Base-by-base conservation (phyloP, 2,888 invertebrate species). In the Cryptocheilus praepositus region DNA sequence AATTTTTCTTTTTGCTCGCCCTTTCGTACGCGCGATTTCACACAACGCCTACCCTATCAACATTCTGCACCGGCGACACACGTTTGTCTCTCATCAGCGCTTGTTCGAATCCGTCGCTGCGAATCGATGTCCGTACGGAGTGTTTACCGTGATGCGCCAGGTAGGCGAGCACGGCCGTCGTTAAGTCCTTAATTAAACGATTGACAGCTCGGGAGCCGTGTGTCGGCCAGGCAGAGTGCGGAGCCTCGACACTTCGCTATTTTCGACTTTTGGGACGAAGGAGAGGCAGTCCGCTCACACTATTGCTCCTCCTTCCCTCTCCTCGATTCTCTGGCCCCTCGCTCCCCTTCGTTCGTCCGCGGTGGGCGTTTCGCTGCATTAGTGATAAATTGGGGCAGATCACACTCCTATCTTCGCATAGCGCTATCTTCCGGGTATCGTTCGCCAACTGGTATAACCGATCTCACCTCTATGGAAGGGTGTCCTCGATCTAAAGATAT, bases 351-450 rank as follows among this genome's bases (percentile, higher is more conserved):
- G 5, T 49, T 28, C 43, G 46, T 18, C 53, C 45, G 36, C 64
- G 60, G 70, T 74, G 74, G 73, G 70, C 70, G 70, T 79, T 65
- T 70, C 78, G 74, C 72, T 77, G 82, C 82, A 82, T 85, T 82
- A 75, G 83, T 84, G 84, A 86, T 86, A 85, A 87, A 88, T 88
- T 85, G 77, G 80, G 79, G 76, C 81, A 77, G 82, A 88, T 88
- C 86, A 77, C 79, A 77, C 82, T 81, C 81, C 83, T 81, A 83
- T 82, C 81, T 74, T 78, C 67, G 77, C 81, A 68, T 78, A 75
- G 79, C 76, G 74, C 77, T 78, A 85, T 79, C 86, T 86, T 87
- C 85, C 86, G 85, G 83, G 85, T 85, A 77, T 77, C 81, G 81
- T 83, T 76, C 73, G 86, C 87, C 86, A 87, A 85, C 84, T 84